A percentile compares a stretch with the other conserved stretches of the same genome.
phyloP scores from a whole-genome alignment of 2,797 vertebrate species.

The Chiloscyllium punctatum region DNA sequence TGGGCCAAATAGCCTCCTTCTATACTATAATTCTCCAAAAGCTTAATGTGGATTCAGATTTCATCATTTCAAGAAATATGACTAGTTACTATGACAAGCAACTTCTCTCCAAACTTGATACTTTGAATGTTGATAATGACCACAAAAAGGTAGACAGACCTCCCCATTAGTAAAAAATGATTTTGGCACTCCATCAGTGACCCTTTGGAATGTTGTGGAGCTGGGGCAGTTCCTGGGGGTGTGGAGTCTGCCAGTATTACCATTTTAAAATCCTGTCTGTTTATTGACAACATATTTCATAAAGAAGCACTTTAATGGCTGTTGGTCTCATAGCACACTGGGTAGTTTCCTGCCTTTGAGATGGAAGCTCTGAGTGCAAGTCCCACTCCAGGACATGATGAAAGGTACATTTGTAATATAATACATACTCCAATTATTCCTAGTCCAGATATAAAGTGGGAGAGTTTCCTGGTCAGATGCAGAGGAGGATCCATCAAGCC shows the following conservation, averaged over 20 bases:
- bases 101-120: background rate
- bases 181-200: background rate
- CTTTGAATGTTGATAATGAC: background rate
- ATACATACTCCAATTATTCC: no score
- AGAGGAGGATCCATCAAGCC: no score
- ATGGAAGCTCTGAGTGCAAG: no score
- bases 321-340: no score
- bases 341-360: no score
- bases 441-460: no score
- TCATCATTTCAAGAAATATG: background rate
- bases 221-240: background rate
- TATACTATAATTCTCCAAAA: background rate
- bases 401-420: no score
- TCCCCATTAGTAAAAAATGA: background rate
- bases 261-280: background rate
- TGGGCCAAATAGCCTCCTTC: background rate
- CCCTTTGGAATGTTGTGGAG: background rate
- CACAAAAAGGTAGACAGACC: background rate
- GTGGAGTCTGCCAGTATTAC: background rate
- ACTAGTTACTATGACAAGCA: background rate
- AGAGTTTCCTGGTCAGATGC: no score
- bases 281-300: background rate
- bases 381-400: no score
- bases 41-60: background rate
- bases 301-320: no score